A percentile compares a stretch with the other conserved stretches of the same genome.
Evolutionary conservation across 2,113 vertebrate genomes (phyloP).

Genomic region (Vulpes vulpes): DNA sequence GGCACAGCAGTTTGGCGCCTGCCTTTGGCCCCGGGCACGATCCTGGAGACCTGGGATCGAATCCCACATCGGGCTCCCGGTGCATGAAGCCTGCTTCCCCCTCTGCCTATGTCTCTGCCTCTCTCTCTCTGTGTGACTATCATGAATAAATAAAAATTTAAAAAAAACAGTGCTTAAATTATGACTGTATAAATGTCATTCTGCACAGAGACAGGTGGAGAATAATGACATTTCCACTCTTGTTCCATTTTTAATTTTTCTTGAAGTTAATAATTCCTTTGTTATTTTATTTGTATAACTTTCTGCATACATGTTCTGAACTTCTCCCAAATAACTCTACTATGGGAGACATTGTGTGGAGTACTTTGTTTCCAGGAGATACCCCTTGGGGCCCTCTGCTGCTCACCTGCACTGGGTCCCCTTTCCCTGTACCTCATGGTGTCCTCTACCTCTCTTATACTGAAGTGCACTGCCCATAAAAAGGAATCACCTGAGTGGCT

Average conservation of each 20-base stretch:
- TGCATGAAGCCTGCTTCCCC: no score
- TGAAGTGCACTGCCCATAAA: neutral
- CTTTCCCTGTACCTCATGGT: neutral
- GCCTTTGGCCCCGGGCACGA: no score
- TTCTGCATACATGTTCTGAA: neutral
- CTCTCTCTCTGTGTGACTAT: neutral
- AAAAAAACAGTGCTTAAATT: neutral
- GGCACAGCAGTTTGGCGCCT: no score
- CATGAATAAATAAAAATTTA: neutral
- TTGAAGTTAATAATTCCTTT: slow-evolving; percentile 14
- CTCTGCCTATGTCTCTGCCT: no score
- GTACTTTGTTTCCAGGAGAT: neutral
- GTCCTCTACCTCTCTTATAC: neutral
- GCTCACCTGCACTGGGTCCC: no score
- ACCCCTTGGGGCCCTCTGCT: rapidly evolving
- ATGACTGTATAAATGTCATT: neutral
- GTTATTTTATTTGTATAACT: neutral
- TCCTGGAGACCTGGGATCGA: no score
- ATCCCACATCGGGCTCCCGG: no score
- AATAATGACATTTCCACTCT: neutral
- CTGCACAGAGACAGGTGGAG: neutral
- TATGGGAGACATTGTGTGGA: neutral
- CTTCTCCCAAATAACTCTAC: neutral
- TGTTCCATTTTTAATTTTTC: slow-evolving; percentile 18
- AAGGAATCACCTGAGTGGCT: neutral